Evolutionary conservation across 1,140 invertebrate species (phyloP), one percentile per base, ranked within the genome.

Genomic region (Coptotermes formosanus): DNA sequence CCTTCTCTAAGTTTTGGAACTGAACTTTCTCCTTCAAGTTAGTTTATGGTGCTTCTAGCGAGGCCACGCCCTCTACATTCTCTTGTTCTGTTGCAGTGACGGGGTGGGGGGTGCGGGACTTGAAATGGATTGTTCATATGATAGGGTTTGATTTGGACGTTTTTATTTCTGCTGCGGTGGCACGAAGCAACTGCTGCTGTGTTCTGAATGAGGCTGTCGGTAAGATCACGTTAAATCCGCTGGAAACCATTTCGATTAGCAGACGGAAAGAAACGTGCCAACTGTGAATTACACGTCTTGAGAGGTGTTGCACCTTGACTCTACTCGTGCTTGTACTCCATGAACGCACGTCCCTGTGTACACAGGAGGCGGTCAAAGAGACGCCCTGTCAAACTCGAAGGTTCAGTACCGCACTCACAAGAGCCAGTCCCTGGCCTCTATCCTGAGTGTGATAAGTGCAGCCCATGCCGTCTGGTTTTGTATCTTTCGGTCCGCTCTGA

Each of bases 141-240:
- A 75, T 75, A 75, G 64, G 64, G n/a, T 75, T 75, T 75, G n/a
- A 75, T 75, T 75, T 75, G 25, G 25, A 75, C 64, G 64, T 75
- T 30, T 75, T 75, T 75, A 75, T 75, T 25, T 75, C 64, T 55
- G 2, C 52, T 55, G 52, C 21, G 6, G 64, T 9, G n/a, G 25
- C 25, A 30, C 3, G 64, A 30, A 75, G 1, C 8, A 75, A 30
- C 9, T n/a, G 25, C 11, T 75, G 25, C n/a, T 16, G 64, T 75
- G 14, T 2, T 30, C 2, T 75, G 64, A 75, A 75, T 12, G 25
- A 11, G n/a, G 9, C 25, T n/a, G n/a, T 75, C 30, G 64, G 11
- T 75, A n/a, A n/a, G 0, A 30, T 7, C 64, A 8, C 64, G 7
- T 75, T 75, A 30, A 30, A 14, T 75, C n/a, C 64, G 9, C 3